phyloP scores from a whole-genome alignment of 1,140 invertebrate species.

The Acyrthosiphon pisum region DNA sequence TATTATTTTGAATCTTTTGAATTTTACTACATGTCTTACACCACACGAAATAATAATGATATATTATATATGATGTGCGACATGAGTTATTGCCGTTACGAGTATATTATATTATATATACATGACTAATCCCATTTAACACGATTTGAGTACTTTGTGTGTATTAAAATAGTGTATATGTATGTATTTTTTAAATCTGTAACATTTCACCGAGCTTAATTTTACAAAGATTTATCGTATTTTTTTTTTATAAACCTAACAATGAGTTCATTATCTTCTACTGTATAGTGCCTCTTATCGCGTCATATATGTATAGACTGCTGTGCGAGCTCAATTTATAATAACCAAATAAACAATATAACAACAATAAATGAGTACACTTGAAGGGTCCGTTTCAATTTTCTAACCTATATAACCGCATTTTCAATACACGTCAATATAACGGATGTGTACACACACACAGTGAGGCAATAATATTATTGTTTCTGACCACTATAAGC shows the following conservation, averaged over 20 bases:
- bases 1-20: neutral
- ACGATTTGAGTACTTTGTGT: neutral
- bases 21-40: neutral
- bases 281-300: neutral
- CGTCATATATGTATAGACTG: neutral
- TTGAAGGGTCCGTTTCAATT: neutral
- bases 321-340: neutral
- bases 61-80: neutral
- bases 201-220: neutral
- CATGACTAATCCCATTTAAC: neutral
- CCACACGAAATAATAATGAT: neutral
- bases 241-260: neutral
- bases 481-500: neutral
- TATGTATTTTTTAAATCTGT: neutral
- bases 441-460: neutral
- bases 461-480: neutral
- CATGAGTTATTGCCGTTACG: neutral
- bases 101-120: neutral
- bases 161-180: neutral
- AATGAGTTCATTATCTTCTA: neutral
- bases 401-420: neutral
- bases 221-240: neutral
- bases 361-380: neutral
- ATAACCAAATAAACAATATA: neutral
- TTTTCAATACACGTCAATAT: neutral